phyloP scores from a whole-genome alignment of 2,113 vertebrate species.

The Brachyhypopomus gauderio region DNA sequence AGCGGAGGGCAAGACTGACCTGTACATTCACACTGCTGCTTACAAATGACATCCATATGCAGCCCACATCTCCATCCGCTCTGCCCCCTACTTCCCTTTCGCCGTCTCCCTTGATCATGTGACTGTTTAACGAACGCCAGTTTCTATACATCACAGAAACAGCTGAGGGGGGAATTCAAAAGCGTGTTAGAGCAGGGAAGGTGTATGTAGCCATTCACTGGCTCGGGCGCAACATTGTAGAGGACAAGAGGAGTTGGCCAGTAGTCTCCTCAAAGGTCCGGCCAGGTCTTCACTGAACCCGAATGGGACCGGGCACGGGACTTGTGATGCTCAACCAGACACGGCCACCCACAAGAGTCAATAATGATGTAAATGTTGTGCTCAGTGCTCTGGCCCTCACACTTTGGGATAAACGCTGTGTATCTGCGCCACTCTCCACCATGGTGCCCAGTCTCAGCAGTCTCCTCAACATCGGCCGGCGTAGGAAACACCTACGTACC shows the following conservation, averaged over 20 bases:
- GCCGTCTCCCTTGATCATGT: not conserved
- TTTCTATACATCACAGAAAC: not conserved
- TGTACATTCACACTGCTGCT: constrained; percentile 79
- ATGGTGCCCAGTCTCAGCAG: constrained; percentile 1
- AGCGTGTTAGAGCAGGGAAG: not conserved
- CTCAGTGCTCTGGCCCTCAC: constrained; percentile 53
- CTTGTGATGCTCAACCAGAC: constrained; percentile 6
- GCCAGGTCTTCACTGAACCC: constrained; percentile 58
- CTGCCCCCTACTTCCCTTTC: not conserved
- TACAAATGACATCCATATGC: constrained; percentile 98
- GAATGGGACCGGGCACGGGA: constrained; percentile 62
- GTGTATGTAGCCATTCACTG: not conserved
- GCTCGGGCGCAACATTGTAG: not conserved
- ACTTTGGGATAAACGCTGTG: constrained; percentile 61
- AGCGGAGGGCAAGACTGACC: constrained; percentile 85
- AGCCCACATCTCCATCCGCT: constrained; percentile 78
- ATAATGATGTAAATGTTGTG: constrained; percentile 68
- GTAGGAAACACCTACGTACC: not conserved
- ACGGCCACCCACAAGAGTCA: constrained; percentile 72
- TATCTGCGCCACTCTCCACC: not conserved
- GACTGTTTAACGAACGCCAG: not conserved
- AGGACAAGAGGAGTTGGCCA: not conserved
- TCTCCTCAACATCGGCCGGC: not conserved
- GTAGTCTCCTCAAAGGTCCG: not conserved
- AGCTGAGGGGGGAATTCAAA: not conserved